Evolutionary conservation across 2,113 vertebrate genomes (phyloP).

Genomic region (Noctilio leporinus): DNA sequence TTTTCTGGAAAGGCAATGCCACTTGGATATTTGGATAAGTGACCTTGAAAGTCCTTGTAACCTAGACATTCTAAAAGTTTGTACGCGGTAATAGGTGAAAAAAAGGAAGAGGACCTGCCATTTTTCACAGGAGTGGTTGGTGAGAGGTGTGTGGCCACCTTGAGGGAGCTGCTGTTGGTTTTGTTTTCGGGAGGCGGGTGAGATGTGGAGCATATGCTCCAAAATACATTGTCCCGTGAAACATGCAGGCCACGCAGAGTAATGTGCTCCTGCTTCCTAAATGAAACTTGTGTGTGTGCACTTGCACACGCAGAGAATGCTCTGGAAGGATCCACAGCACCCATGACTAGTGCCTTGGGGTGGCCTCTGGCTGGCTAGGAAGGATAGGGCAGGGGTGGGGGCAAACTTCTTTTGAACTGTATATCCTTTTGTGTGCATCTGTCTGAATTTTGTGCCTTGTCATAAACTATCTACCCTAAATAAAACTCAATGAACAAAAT

Average conservation of each 20-base stretch:
- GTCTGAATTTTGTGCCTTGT: not conserved
- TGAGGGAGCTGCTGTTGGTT: not conserved
- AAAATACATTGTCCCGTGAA: not conserved
- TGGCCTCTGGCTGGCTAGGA: not conserved
- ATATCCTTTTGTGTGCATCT: not conserved
- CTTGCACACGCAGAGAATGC: fast-evolving
- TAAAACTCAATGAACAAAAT: slow-evolving; percentile 4
- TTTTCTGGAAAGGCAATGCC: not conserved
- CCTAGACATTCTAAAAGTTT: not conserved
- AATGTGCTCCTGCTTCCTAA: not conserved
- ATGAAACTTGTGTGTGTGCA: not conserved
- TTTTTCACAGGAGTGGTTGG: not conserved
- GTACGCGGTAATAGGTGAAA: not conserved
- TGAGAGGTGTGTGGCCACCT: not conserved
- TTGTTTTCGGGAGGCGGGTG: not conserved
- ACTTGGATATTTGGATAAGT: not conserved
- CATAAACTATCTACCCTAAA: not conserved
- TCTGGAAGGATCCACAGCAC: not conserved
- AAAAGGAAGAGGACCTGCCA: not conserved
- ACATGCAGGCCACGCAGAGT: not conserved
- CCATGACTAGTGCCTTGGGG: not conserved
- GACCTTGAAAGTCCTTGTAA: not conserved
- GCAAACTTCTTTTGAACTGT: not conserved
- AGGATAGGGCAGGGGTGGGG: too few species aligned
- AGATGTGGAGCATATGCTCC: not conserved